A percentile compares a stretch with the other conserved stretches of the same genome.
These are phyloP conservation scores for Oryzias curvinotus DNA, from an alignment of 2,113 vertebrate genomes.

Conservation along the genomic window DNA sequence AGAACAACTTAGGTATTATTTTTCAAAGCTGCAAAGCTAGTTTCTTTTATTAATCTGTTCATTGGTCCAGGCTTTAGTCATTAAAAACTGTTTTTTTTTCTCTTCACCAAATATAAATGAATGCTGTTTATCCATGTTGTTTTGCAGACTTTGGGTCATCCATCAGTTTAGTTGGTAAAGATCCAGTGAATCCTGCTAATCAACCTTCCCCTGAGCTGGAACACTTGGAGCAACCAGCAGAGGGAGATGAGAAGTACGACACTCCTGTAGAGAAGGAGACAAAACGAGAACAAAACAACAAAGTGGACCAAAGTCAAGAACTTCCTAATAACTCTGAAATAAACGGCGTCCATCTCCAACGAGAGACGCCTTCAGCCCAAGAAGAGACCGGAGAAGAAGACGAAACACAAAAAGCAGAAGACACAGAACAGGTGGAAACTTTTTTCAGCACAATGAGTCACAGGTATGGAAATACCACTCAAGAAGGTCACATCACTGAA, in stretches of 20 bases:
- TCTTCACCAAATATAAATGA: neutral
- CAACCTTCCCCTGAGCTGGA: constrained; percentile 48
- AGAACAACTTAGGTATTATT: no score
- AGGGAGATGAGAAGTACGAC: constrained; percentile 28
- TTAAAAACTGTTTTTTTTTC: neutral
- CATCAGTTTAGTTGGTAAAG: constrained; percentile 18
- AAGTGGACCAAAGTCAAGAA: constrained; percentile 45
- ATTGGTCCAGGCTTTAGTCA: no score
- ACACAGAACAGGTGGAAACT: constrained; percentile 81
- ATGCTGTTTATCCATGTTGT: neutral
- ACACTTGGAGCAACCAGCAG: constrained; percentile 33
- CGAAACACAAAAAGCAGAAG: constrained; percentile 38
- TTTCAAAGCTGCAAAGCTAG: no score
- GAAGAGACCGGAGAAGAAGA: constrained; percentile 28
- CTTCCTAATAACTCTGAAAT: constrained; percentile 26
- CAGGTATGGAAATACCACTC: constrained; percentile 82
- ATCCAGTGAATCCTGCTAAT: constrained; percentile 24
- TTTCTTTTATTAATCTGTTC: no score
- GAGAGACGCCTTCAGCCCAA: constrained; percentile 30
- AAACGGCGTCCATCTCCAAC: constrained; percentile 15
- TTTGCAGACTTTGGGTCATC: constrained; percentile 38
- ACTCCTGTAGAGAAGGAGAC: constrained; percentile 34
- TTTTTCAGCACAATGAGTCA: constrained; percentile 98
- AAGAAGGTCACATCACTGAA: constrained; percentile 64
- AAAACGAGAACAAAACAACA: constrained; percentile 46